Conservation (phyloP, 1,140 invertebrate species). For the Leguminivora glycinivorella region DNA sequence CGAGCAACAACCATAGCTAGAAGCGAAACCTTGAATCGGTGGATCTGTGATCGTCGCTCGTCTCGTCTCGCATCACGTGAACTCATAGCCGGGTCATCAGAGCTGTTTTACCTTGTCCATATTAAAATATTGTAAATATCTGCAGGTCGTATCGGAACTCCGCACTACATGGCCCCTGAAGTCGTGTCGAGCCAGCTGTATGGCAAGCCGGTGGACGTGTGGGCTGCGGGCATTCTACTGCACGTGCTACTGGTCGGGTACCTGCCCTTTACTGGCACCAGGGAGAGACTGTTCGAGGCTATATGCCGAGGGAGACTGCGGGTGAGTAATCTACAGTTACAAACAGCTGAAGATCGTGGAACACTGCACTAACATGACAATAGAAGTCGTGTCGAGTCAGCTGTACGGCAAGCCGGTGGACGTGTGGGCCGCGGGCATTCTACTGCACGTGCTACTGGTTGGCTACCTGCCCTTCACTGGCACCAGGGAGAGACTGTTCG, state of each 20-base stretch:
- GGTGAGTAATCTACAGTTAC: slow-evolving; percentile 81
- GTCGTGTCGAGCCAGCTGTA: slow-evolving; percentile 94
- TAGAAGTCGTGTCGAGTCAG: slow-evolving; percentile 94
- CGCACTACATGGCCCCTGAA: slow-evolving; percentile 98
- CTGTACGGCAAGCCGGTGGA: slow-evolving; percentile 98
- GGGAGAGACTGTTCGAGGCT: slow-evolving; percentile 92
- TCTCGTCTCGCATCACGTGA: no score
- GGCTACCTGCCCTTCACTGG: slow-evolving; percentile 97
- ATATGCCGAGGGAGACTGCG: slow-evolving; percentile 92
- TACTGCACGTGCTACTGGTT: slow-evolving; percentile 95
- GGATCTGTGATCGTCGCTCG: no score
- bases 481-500: slow-evolving; percentile 93
- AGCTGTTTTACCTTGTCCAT: no score
- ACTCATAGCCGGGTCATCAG: no score
- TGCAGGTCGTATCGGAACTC: slow-evolving; percentile 94
- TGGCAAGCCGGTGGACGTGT: slow-evolving; percentile 97
- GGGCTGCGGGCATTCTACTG: slow-evolving; percentile 96
- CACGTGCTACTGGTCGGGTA: slow-evolving; percentile 96
- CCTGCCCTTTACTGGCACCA: slow-evolving; percentile 96
- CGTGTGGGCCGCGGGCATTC: slow-evolving; percentile 97
- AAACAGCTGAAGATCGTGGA: no score
- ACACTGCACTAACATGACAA: slow-evolving; percentile 99
- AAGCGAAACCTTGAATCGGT: no score
- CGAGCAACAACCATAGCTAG: no score
- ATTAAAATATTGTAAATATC: slow-evolving; percentile 31